Evolutionary conservation across 1,140 invertebrate species (phyloP), one percentile per base, ranked within the genome.

Genomic region (Tetramorium simillimum): DNA sequence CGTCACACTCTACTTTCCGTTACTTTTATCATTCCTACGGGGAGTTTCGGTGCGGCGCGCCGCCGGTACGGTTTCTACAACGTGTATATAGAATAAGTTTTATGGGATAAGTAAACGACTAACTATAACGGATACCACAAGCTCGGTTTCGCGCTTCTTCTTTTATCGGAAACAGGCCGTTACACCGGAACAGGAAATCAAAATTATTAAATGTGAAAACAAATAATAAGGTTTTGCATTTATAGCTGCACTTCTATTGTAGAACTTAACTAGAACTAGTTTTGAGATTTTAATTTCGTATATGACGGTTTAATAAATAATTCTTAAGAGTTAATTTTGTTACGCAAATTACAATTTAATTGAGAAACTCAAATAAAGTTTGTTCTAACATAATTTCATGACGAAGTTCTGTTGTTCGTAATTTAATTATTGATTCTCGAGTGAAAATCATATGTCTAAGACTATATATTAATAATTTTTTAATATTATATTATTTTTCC

Each of bases 11-110:
- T 43, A 62, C 85, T 85, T 73, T 62, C 58, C 56, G 86, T 76
- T 75, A 72, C 40, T 85, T 85, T 84, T 75, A 84, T 84, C 80
- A 84, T 70, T 33, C 28, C 69, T 46, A 46, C 28, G 53, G 53
- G 43, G 53, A 84, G 43, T 73, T 81, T 56, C n/a, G 37, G 7
- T 24, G 40, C 43, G 40, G 33, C 37, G 43, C 63, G 24, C 58
- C 43, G 60, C 40, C 43, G 10, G 40, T 60, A 53, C 51, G 69
- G 53, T 84, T 73, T 60, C 24, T 62, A n/a, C 24, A n/a, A 28
- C 18, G 18, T 73, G 40, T 84, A 84, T 84, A 84, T 84, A 84
- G 28, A 84, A 84, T 82, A 49, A 84, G 56, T 84, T 84, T 73
- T 10, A 69, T 3, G n/a, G 33, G 18, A 56, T 67, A 80, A 67